Conservation (phyloP, 2,113 vertebrate species). For the Bos javanicus region DNA sequence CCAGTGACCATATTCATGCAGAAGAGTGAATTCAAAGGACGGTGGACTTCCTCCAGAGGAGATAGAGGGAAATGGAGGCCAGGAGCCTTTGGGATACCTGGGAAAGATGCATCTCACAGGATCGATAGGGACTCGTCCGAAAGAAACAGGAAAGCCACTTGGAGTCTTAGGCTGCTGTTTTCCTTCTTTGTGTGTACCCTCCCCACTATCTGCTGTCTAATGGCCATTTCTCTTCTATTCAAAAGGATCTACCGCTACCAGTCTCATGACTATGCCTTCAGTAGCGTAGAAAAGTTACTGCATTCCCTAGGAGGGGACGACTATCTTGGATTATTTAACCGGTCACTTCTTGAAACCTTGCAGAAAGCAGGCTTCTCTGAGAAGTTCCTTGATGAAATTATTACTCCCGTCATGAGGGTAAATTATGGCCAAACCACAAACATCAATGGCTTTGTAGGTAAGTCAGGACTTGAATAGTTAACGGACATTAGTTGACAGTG, state of each 20-base stretch:
- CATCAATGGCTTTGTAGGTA: conserved; percentile 91
- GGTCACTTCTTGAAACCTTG: conserved; percentile 89
- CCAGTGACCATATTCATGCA: background rate
- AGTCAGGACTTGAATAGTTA: background rate
- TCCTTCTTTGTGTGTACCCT: background rate
- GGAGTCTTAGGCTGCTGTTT: background rate
- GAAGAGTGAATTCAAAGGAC: background rate
- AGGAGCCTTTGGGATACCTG: background rate
- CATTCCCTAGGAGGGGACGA: conserved; percentile 89
- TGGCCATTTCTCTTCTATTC: background rate
- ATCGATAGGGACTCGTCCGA: background rate
- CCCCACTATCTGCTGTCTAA: background rate
- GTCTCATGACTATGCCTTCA: conserved; percentile 92
- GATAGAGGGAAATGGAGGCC: background rate
- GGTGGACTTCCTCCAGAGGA: background rate
- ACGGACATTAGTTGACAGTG: background rate
- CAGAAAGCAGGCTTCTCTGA: conserved; percentile 90
- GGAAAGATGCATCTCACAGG: background rate
- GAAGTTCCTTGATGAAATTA: conserved; percentile 89
- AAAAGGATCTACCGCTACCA: conserved; percentile 96
- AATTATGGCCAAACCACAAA: conserved; percentile 88
- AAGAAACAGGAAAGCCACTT: background rate
- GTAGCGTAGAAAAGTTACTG: conserved; percentile 87
- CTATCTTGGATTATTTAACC: conserved; percentile 86
- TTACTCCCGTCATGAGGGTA: conserved; percentile 85